These are phyloP conservation scores for Scaptomyza hsui DNA, from an alignment of 1,140 invertebrate species.

Conservation along the genomic window DNA sequence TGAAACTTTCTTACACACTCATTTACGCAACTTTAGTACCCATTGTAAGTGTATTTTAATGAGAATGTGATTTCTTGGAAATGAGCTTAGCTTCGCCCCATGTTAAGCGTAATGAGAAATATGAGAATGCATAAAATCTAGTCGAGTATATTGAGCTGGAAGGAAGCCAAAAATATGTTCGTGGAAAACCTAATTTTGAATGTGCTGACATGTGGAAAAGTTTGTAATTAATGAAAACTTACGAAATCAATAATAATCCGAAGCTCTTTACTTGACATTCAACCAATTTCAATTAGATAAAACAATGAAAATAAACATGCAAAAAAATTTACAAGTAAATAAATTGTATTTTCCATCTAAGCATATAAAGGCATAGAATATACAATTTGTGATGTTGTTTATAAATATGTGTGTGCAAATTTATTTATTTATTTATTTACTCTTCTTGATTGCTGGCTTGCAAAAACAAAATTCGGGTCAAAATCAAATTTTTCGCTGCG, in stretches of 20 bases:
- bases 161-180: constrained; percentile 27
- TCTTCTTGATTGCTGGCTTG: constrained; percentile 15
- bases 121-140: constrained; percentile 21
- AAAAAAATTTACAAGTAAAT: neutral
- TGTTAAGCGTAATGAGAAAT: constrained; percentile 16
- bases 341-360: neutral
- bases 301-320: too few species aligned
- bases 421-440: constrained; percentile 28
- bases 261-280: neutral
- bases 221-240: constrained; percentile 6
- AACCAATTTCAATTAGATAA: neutral
- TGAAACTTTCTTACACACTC: too few species aligned
- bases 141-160: constrained; percentile 5
- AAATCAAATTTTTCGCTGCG: constrained; percentile 31
- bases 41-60: constrained; percentile 22
- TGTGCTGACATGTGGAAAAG: neutral
- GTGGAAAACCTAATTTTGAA: constrained; percentile 6
- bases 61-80: constrained; percentile 52
- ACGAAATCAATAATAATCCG: neutral
- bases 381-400: constrained; percentile 7
- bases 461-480: constrained; percentile 25
- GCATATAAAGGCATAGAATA: neutral
- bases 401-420: neutral
- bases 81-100: neutral
- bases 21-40: neutral